A percentile compares a stretch with the other conserved stretches of the same genome.
Evolutionary conservation across 2,888 invertebrate species (phyloP).

Genomic region (Petrophora chlorosata): DNA sequence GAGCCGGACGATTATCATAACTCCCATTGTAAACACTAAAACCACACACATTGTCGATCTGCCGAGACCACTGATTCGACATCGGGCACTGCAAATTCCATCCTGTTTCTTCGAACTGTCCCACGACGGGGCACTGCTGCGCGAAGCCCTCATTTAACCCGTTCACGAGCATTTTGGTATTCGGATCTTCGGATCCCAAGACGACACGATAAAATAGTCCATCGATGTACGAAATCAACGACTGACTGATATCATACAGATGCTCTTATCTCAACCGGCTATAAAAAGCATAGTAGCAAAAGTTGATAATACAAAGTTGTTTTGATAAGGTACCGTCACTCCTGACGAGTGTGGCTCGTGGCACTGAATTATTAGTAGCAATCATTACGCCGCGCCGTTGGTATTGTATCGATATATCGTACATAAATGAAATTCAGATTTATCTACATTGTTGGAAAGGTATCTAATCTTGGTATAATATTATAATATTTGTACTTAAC

Average conservation of each 20-base stretch:
- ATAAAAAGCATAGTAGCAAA: constrained; percentile 72
- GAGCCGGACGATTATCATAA: constrained; percentile 50
- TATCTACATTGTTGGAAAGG: neutral
- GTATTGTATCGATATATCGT: constrained; percentile 28
- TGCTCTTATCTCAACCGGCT: constrained; percentile 69
- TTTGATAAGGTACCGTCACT: constrained; percentile 62
- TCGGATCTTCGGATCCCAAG: constrained; percentile 41
- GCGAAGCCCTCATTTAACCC: constrained; percentile 48
- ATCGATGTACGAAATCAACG: constrained; percentile 73
- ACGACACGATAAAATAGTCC: constrained; percentile 62
- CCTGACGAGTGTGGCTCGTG: constrained; percentile 39
- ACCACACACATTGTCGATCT: constrained; percentile 50
- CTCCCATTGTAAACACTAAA: constrained; percentile 50
- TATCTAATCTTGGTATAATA: constrained; percentile 6
- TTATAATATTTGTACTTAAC: neutral
- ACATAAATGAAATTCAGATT: constrained; percentile 10
- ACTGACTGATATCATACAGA: constrained; percentile 77
- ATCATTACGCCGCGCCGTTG: constrained; percentile 7
- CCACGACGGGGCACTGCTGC: constrained; percentile 60
- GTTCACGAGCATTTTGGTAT: constrained; percentile 64
- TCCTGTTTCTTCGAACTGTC: constrained; percentile 54
- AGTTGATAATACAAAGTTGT: constrained; percentile 66
- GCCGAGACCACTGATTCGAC: constrained; percentile 59
- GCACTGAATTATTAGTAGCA: no score
- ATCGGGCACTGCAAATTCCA: constrained; percentile 69